Evolutionary conservation across 2,888 invertebrate genomes (phyloP).

Genomic region (Euplexia lucipara): DNA sequence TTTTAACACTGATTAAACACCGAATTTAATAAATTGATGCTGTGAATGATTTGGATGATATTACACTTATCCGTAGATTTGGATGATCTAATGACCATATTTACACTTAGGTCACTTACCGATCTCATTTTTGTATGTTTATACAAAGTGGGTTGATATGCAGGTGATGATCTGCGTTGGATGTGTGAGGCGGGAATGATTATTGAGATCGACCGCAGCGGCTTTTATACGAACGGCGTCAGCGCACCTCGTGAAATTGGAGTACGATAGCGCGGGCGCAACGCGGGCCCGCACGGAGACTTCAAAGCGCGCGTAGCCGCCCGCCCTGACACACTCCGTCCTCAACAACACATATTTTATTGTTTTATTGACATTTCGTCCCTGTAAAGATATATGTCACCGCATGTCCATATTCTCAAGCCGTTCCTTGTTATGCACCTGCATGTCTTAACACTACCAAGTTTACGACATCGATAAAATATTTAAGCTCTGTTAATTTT

Average conservation of each 20-base stretch:
- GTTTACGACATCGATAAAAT: conserved; percentile 15
- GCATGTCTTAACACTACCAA: not conserved
- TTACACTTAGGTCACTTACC: conserved; percentile 79
- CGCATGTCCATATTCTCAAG: not conserved
- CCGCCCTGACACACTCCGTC: conserved; percentile 67
- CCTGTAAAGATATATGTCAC: conserved; percentile 8
- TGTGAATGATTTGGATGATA: not conserved
- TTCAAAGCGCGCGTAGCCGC: conserved; percentile 68
- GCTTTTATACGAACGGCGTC: conserved; percentile 85
- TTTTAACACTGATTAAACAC: conserved; percentile 6
- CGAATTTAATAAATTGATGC: not conserved
- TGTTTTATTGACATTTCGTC: conserved; percentile 30
- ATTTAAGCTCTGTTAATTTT: conserved; percentile 28
- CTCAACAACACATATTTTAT: conserved; percentile 16
- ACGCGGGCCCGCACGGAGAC: conserved; percentile 63
- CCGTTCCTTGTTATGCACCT: conserved; percentile 6
- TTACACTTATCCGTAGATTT: not conserved
- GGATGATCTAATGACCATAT: conserved; percentile 38
- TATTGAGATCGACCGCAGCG: conserved; percentile 84
- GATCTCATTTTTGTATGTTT: conserved; percentile 82
- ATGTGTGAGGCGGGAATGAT: conserved; percentile 88
- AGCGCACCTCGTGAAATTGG: conserved; percentile 85
- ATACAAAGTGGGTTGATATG: conserved; percentile 68
- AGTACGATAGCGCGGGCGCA: conserved; percentile 75
- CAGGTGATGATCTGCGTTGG: conserved; percentile 81